Percentiles rank a stretch among this genome's conserved stretches.
Evolutionary conservation across 2,888 invertebrate genomes (phyloP).

Genomic region (Sphaeridia pumilis): DNA sequence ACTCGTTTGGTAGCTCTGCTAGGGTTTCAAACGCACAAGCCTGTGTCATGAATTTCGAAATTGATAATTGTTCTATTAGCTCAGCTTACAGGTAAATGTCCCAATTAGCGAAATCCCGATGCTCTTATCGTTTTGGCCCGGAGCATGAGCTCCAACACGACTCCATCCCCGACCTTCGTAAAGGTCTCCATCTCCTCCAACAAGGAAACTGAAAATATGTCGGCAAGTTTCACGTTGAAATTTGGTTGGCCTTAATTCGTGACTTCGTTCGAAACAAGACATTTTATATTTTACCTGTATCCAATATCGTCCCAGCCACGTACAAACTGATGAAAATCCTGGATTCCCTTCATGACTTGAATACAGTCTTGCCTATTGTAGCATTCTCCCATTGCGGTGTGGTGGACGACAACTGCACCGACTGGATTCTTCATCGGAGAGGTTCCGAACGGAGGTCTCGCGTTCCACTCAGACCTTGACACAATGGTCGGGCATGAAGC

Average conservation of each 20-base stretch:
- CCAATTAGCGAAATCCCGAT: constrained; percentile 62
- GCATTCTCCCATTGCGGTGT: constrained; percentile 44
- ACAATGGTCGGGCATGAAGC: constrained; percentile 46
- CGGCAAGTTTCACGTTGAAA: too few relatives aligned
- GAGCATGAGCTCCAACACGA: constrained; percentile 61
- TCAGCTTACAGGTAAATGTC: constrained; percentile 58
- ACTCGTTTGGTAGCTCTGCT: constrained; percentile 50
- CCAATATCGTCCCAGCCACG: constrained; percentile 47
- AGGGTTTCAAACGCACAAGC: not conserved
- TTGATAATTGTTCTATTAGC: too few relatives aligned
- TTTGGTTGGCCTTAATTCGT: too few relatives aligned
- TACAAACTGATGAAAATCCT: constrained; percentile 50
- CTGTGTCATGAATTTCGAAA: constrained; percentile 2
- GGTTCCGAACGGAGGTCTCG: constrained; percentile 37
- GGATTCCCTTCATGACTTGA: constrained; percentile 53
- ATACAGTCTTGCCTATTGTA: constrained; percentile 53
- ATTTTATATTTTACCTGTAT: constrained; percentile 41
- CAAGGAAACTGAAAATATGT: constrained; percentile 49
- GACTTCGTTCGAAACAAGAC: too few relatives aligned
- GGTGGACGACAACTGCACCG: constrained; percentile 55
- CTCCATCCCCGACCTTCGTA: constrained; percentile 47
- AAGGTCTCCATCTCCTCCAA: constrained; percentile 56
- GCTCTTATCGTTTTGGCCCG: constrained; percentile 53
- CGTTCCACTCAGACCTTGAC: constrained; percentile 51
- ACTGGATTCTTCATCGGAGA: constrained; percentile 46